Evolutionary conservation across 2,888 invertebrate genomes (phyloP), one percentile per base, ranked within the genome.

Genomic region (Apodemia zela): DNA sequence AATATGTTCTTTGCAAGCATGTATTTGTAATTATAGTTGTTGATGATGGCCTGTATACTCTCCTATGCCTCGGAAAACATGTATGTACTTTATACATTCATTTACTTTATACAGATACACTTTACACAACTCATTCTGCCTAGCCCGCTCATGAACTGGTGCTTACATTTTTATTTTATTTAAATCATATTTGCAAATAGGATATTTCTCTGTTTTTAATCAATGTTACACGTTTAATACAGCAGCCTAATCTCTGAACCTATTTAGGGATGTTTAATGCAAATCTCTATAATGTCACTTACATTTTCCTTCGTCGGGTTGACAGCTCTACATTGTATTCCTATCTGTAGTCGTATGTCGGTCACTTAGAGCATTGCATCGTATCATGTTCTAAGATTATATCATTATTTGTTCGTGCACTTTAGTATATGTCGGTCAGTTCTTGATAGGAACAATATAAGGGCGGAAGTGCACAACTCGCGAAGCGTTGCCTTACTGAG

Each of bases 321-420:
- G 78, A 78, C 88, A 89, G 80, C 76, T 87, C 89, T 91, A 91
- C 90, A 91, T 91, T 76, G 78, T 87, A 82, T 71, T 78, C 74
- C 72, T 73, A 78, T 81, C 72, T 69, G 70, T 70, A 75, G 71
- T 72, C 74, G 72, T 74, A 69, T 74, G 69, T 69, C 65, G 73
- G 67, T 84, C 80, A 84, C 80, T 79, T 72, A 66, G 69, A 66
- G 66, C 65, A 69, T 66, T 68, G 67, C 81, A 82, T 84, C 70
- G 70, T 67, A 59, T 68, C 54, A 66, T 67, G 66, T 70, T 69
- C 45, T 69, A 69, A 62, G 65, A 70, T 73, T 65, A 70, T 69
- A 66, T 73, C 73, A 75, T 78, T 64, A 71, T 64, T 66, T 60
- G 69, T 69, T 71, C 72, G 38, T 45, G 38, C 42, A 45, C n/a